Evolutionary conservation across 2,797 vertebrate genomes (phyloP).

Genomic region (Sebastes umbrosus): DNA sequence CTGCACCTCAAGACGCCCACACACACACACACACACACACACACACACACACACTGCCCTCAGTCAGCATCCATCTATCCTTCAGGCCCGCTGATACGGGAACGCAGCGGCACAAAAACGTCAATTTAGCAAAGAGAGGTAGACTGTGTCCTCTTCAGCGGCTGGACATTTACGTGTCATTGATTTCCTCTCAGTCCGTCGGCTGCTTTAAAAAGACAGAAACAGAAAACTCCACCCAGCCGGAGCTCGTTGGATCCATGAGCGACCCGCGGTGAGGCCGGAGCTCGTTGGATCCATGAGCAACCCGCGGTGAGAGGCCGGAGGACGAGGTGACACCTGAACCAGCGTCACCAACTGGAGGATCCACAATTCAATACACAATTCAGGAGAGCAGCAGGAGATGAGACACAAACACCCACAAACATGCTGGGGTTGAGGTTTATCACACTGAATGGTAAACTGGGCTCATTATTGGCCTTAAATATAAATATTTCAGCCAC

Average conservation of each 20-base stretch:
- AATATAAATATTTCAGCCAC: background rate
- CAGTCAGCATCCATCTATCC: slow-evolving; percentile 10
- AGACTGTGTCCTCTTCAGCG: slow-evolving; percentile 7
- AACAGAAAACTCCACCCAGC: slow-evolving; percentile 14
- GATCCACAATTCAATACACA: background rate
- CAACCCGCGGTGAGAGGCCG: background rate
- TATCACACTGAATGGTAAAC: background rate
- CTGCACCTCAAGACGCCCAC: slow-evolving; percentile 22
- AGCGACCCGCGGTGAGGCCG: background rate
- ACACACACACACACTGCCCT: background rate
- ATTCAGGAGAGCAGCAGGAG: background rate
- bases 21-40: background rate
- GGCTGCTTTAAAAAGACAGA: slow-evolving; percentile 4
- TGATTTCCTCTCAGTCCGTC: slow-evolving; percentile 48
- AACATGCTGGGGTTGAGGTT: background rate
- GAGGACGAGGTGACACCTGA: slow-evolving; percentile 21
- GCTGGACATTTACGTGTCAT: slow-evolving; percentile 45
- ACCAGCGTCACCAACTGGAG: background rate
- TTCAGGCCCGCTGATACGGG: background rate
- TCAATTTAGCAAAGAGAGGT: slow-evolving; percentile 42
- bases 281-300: too few species aligned
- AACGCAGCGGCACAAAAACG: slow-evolving; percentile 31
- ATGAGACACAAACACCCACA: background rate
- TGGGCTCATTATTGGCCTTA: background rate
- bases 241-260: too few species aligned